phyloP scores from a whole-genome alignment of 2,113 vertebrate species.

The Lampris megalopsis region DNA sequence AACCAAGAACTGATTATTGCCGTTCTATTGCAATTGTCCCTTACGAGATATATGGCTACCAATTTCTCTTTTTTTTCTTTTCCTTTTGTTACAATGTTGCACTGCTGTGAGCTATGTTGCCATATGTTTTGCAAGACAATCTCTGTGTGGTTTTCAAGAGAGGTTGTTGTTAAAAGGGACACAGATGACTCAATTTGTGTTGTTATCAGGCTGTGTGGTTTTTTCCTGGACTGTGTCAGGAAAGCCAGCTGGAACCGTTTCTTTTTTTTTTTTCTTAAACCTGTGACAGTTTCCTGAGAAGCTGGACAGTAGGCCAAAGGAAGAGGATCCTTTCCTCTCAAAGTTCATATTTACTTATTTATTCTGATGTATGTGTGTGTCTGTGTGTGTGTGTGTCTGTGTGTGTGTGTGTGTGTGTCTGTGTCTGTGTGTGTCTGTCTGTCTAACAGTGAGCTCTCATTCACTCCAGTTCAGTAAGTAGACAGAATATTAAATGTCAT shows the following conservation, averaged over 20 bases:
- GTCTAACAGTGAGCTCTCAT: constrained; percentile 4
- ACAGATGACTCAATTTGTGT: constrained; percentile 9
- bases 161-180: constrained; percentile 48
- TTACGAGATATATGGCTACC: neutral
- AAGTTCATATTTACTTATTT: constrained; percentile 59
- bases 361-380: constrained; percentile 38
- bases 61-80: neutral
- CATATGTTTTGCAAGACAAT: constrained; percentile 12
- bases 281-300: neutral
- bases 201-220: constrained; percentile 1
- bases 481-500: neutral
- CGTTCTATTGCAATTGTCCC: neutral
- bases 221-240: neutral
- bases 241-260: constrained; percentile 21
- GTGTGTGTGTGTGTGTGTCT: constrained; percentile 10
- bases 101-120: neutral
- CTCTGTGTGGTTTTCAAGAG: neutral
- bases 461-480: neutral
- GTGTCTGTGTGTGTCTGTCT: constrained; percentile 15
- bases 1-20: neutral
- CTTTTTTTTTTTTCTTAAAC: constrained; percentile 1
- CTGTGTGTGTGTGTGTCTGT: constrained; percentile 22
- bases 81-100: neutral
- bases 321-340: neutral
- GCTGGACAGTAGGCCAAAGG: constrained; percentile 56